A percentile compares a stretch with the other conserved stretches of the same genome.
Evolutionary conservation across 2,797 vertebrate genomes (phyloP).

Genomic region (Eupleurogrammus muticus): DNA sequence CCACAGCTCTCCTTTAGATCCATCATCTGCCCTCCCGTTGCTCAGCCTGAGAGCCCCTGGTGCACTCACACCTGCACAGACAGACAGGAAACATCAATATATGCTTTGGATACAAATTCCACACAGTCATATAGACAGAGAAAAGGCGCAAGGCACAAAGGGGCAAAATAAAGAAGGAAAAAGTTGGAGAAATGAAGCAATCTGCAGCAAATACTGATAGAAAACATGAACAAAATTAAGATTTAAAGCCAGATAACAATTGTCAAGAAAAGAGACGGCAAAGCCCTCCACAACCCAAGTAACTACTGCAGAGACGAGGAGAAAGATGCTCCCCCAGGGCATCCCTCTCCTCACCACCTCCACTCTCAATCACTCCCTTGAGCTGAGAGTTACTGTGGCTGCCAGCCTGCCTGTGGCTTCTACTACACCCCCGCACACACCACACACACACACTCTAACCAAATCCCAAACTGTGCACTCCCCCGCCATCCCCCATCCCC

Average conservation of each 20-base stretch:
- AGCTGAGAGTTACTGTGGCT: conserved; percentile 62
- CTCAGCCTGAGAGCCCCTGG: conserved; percentile 58
- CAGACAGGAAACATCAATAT: conserved; percentile 27
- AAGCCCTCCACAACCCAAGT: conserved; percentile 33
- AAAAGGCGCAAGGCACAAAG: not conserved
- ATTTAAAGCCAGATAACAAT: conserved; percentile 6
- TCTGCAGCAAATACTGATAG: not conserved
- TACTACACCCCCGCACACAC: conserved; percentile 31
- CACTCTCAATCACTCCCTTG: conserved; percentile 66
- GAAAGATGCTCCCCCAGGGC: conserved; percentile 71
- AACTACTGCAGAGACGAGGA: conserved; percentile 45
- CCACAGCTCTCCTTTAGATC: conserved; percentile 95
- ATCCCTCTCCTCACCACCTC: conserved; percentile 73
- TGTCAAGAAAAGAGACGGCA: conserved; percentile 19
- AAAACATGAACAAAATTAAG: conserved; percentile 19
- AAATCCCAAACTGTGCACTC: conserved; percentile 30
- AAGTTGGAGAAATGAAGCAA: conserved; percentile 7
- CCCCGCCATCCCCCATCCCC: conserved; percentile 16
- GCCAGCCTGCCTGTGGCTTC: conserved; percentile 67
- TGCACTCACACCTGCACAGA: conserved; percentile 66
- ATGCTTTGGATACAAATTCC: conserved; percentile 2
- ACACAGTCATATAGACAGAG: not conserved
- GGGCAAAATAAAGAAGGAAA: not conserved
- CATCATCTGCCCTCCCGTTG: conserved; percentile 82
- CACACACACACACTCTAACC: conserved; percentile 28